A percentile compares a stretch with the other conserved stretches of the same genome.
Evolutionary conservation across 2,888 invertebrate genomes (phyloP).

Genomic region (Drosophila anceps): DNA sequence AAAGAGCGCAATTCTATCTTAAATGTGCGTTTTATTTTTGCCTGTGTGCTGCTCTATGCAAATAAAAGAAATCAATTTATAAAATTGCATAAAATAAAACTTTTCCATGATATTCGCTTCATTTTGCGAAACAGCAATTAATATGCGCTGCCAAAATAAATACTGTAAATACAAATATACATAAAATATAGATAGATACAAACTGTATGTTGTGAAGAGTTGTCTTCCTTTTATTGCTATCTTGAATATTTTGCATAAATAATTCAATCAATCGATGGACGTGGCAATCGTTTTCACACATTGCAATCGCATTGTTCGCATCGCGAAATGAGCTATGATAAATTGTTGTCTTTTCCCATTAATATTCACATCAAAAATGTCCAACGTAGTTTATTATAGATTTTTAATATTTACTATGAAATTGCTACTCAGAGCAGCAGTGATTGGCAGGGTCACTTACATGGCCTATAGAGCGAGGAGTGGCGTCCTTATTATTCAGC

Average conservation of each 20-base stretch:
- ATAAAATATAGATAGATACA: not conserved
- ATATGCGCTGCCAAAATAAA: constrained; percentile 6
- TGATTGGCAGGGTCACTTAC: not conserved
- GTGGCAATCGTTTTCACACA: not conserved
- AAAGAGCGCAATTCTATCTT: too few species aligned
- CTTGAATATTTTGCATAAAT: not conserved
- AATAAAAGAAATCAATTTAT: constrained; percentile 12
- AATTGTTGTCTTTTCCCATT: not conserved
- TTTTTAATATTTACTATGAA: not conserved
- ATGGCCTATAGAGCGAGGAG: not conserved
- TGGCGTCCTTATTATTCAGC: not conserved
- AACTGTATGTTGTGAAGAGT: not conserved
- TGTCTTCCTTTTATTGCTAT: not conserved
- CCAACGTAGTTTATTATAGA: not conserved
- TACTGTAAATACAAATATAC: not conserved
- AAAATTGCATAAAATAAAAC: not conserved
- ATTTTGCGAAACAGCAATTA: not conserved
- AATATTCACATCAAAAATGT: not conserved
- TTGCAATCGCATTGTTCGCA: not conserved
- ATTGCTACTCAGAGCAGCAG: not conserved
- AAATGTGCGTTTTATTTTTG: not conserved
- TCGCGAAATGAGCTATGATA: not conserved
- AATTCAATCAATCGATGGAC: not conserved
- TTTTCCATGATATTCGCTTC: not conserved
- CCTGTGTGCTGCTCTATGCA: not conserved